Base-by-base conservation (phyloP, 2,888 invertebrate species). In the Mermis nigrescens region DNA sequence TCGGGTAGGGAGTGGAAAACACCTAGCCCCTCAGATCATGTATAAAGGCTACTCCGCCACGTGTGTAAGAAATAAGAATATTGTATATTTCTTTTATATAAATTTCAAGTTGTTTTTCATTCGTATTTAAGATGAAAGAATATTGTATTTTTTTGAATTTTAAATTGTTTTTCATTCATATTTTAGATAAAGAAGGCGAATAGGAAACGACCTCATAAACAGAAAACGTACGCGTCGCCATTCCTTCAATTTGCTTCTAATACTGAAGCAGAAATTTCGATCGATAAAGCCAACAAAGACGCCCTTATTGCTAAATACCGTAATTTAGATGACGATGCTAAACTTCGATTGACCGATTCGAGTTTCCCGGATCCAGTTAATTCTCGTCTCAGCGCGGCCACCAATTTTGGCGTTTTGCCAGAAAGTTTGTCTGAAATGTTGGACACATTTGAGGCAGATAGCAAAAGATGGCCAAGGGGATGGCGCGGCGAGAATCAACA, bases 341-440 rank as follows among this genome's bases (percentile, higher is more conserved):
- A 38, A 38, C 7, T 12, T 19, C 12, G 19, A 38, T 38, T 38
- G 19, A 19, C 38, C 12, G 38, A 38, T 12, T 38, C 7, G 7
- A 19, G 12, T 38, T 38, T 7, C 38, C 51, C 51, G 7, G 51
- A 48, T 24, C 51, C 51, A 24, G 51, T 48, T 12, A 24, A 7
- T 12, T 32, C 22, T 31, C 46, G 58, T 2, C 72, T 1, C 86
- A 88, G 70, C 87, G 92, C 0, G 73, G 85, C 0, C 77, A 79
- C 22, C 79, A 84, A 2, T 68, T 84, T 86, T 66, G 90, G 91
- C 4, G 82, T 85, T 0, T 78, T 94, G 2, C 84, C 84, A 3
- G 95, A 98, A 75, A 81, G 81, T 51, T 73, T 92, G 57, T 82
- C 86, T 62, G 73, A 76, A 15, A 68, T 87, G 2, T 67, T 77